Percentiles rank a stretch among this genome's conserved stretches.
Evolutionary conservation across 2,797 vertebrate genomes (phyloP).

Genomic region (Epinephelus awoara): DNA sequence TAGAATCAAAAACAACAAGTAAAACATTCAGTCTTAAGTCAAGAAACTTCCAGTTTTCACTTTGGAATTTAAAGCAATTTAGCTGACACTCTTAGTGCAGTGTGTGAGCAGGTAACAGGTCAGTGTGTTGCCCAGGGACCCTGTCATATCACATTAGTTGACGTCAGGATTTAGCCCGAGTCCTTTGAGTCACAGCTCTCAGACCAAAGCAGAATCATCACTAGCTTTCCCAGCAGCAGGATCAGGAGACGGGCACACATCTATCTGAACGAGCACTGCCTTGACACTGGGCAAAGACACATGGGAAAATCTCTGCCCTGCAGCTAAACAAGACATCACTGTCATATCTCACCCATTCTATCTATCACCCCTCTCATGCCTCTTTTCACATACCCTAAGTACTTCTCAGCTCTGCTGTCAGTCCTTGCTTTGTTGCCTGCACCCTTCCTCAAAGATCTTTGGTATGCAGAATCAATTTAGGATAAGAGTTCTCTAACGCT

Average conservation of each 20-base stretch:
- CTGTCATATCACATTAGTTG: slow-evolving; percentile 48
- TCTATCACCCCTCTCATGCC: slow-evolving; percentile 36
- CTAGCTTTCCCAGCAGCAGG: slow-evolving; percentile 10
- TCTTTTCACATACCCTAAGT: slow-evolving; percentile 51
- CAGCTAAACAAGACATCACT: slow-evolving; percentile 56
- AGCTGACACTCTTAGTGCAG: slow-evolving; percentile 11
- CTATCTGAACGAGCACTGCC: slow-evolving; percentile 14
- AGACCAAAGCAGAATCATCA: slow-evolving; percentile 19
- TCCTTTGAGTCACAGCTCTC: slow-evolving; percentile 30
- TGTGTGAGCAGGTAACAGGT: slow-evolving; percentile 50
- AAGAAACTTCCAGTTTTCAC: neutral
- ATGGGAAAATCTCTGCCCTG: slow-evolving; percentile 43
- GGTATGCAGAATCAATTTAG: slow-evolving; percentile 61
- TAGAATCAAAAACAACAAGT: neutral
- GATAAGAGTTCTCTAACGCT: slow-evolving; percentile 44
- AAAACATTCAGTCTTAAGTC: neutral
- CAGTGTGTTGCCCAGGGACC: slow-evolving; percentile 30
- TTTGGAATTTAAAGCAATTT: slow-evolving; percentile 14
- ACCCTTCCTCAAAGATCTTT: slow-evolving; percentile 44
- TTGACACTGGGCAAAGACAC: slow-evolving; percentile 43
- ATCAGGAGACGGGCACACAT: slow-evolving; percentile 1
- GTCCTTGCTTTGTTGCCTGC: slow-evolving; percentile 43
- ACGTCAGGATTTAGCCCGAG: slow-evolving; percentile 7
- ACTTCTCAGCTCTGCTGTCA: slow-evolving; percentile 51
- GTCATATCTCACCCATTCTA: slow-evolving; percentile 54